phyloP scores from a whole-genome alignment of 92 coral and sea anemone genomes.

The Virgularia gustaviana region DNA sequence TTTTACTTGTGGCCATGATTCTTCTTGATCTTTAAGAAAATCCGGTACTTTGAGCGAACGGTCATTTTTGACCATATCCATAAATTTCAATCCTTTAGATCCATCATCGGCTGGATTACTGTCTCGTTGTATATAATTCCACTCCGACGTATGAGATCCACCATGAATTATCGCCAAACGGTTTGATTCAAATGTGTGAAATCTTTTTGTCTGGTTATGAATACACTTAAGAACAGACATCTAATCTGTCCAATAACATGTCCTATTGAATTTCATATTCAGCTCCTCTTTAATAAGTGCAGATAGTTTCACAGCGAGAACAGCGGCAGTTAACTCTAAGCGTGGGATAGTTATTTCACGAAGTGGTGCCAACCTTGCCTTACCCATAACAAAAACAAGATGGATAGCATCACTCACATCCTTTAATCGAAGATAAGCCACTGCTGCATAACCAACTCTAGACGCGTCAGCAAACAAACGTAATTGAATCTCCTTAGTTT shows the following conservation, averaged over 20 bases:
- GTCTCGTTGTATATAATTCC: slow-evolving; percentile 22
- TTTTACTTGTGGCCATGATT: slow-evolving; percentile 27
- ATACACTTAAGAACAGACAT: slow-evolving; percentile 33
- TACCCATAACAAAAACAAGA: slow-evolving; percentile 44
- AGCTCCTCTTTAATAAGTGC: slow-evolving; percentile 32
- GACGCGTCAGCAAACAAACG: slow-evolving; percentile 42
- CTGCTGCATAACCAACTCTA: no score
- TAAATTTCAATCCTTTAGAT: slow-evolving; percentile 36
- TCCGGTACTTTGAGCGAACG: slow-evolving; percentile 33
- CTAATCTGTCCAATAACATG: slow-evolving; percentile 39
- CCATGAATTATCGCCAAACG: slow-evolving; percentile 16
- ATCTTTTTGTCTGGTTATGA: slow-evolving; percentile 26
- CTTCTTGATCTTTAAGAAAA: slow-evolving; percentile 40
- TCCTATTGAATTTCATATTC: slow-evolving; percentile 14
- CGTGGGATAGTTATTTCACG: no score
- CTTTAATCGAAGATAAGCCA: slow-evolving; percentile 34
- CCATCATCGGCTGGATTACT: slow-evolving; percentile 39
- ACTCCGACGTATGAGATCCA: slow-evolving; percentile 4
- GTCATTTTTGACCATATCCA: slow-evolving; percentile 9
- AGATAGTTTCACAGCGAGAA: no score
- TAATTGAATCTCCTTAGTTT: slow-evolving; percentile 26
- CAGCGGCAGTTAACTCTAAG: no score
- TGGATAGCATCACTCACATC: slow-evolving; percentile 14
- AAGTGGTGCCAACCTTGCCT: slow-evolving; percentile 42
- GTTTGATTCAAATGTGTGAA: slow-evolving; percentile 33